phyloP scores from a whole-genome alignment of 2,888 invertebrate genomes.

The Macropis europaea region DNA sequence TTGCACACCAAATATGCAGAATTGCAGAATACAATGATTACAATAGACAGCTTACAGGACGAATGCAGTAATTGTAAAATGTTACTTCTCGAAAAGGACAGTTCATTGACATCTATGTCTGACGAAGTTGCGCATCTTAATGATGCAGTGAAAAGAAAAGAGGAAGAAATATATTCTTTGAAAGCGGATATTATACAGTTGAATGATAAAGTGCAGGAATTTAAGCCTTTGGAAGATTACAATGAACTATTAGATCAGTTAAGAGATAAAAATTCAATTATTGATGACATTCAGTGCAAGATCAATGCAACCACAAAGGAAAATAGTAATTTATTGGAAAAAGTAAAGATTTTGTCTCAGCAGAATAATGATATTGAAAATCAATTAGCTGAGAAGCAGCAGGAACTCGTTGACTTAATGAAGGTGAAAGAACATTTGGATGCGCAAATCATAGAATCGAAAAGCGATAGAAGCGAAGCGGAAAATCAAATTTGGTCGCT shows the following conservation, averaged over 20 bases:
- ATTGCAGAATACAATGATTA: constrained; percentile 66
- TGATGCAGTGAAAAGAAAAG: constrained; percentile 44
- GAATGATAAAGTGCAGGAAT: constrained; percentile 74
- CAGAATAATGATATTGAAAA: constrained; percentile 44
- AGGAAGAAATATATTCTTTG: constrained; percentile 57
- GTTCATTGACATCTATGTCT: constrained; percentile 75
- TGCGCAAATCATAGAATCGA: constrained; percentile 72
- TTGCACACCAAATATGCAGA: constrained; percentile 65
- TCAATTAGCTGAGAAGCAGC: constrained; percentile 75
- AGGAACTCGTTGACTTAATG: constrained; percentile 75
- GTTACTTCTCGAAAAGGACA: constrained; percentile 81
- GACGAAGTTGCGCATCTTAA: constrained; percentile 64
- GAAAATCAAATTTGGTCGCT: constrained; percentile 61
- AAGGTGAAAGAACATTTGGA: constrained; percentile 76
- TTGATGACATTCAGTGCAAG: constrained; percentile 52
- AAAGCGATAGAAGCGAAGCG: constrained; percentile 43
- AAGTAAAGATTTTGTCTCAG: constrained; percentile 80
- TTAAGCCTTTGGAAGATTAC: constrained; percentile 83
- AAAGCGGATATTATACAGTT: constrained; percentile 61
- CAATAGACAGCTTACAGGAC: constrained; percentile 76
- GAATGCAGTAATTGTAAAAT: constrained; percentile 81
- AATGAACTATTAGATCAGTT: constrained; percentile 81
- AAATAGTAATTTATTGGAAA: constrained; percentile 46
- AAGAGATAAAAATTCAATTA: constrained; percentile 81
- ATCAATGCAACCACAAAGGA: constrained; percentile 54